A percentile compares a stretch with the other conserved stretches of the same genome.
Conservation (phyloP, 1,140 invertebrate species). For the Nebria ingens region DNA sequence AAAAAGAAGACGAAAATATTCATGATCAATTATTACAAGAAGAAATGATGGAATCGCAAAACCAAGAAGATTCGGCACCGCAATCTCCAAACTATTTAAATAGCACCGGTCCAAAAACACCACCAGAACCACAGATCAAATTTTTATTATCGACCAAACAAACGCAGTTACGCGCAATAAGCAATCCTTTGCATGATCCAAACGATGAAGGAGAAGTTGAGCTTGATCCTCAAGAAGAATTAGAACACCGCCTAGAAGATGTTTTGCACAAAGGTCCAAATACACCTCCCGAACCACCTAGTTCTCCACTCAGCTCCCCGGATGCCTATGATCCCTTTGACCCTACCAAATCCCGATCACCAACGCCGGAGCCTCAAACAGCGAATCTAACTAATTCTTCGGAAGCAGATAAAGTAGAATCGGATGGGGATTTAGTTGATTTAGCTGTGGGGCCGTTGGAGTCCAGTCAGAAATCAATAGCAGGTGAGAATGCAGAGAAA, state of each 20-base stretch:
- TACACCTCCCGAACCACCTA: constrained; percentile 51
- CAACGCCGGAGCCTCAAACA: not conserved
- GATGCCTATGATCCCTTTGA: constrained; percentile 82
- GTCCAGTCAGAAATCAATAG: not conserved
- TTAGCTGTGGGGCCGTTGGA: constrained; percentile 8
- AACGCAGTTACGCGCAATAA: constrained; percentile 44
- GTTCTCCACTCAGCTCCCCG: constrained; percentile 50
- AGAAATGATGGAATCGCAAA: not conserved
- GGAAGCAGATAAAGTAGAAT: constrained; percentile 24
- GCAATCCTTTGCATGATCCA: constrained; percentile 51
- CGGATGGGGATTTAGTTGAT: constrained; percentile 18
- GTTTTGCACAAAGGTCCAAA: constrained; percentile 42
- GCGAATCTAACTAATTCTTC: constrained; percentile 5
- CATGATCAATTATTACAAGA: constrained; percentile 15
- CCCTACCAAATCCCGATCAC: constrained; percentile 62
- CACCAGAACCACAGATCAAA: constrained; percentile 59
- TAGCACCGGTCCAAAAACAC: constrained; percentile 54
- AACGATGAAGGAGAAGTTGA: constrained; percentile 30
- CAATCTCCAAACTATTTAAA: constrained; percentile 9
- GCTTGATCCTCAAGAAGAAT: constrained; percentile 34
- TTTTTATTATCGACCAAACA: constrained; percentile 52
- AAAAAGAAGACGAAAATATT: constrained; percentile 29
- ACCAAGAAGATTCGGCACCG: constrained; percentile 9
- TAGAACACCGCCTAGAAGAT: constrained; percentile 33
- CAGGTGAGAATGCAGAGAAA: not conserved